phyloP scores from a whole-genome alignment of 37 sponge, comb jelly and placozoan genomes.

The Agelas oroides region DNA sequence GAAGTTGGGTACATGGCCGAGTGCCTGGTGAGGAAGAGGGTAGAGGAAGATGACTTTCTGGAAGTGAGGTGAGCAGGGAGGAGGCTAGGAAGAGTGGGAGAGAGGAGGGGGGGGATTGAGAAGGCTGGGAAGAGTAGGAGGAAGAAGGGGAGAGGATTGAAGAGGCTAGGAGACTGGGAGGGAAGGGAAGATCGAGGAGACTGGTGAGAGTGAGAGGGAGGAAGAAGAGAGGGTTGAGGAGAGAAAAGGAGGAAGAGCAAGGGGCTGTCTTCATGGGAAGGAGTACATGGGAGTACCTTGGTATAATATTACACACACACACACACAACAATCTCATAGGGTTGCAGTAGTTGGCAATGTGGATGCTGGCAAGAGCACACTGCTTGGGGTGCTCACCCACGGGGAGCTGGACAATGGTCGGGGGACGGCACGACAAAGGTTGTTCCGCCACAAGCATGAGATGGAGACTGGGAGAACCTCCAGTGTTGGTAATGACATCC shows the following conservation, averaged over 20 bases:
- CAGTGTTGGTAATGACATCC: slow-evolving; percentile 98
- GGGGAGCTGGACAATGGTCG: slow-evolving; percentile 98
- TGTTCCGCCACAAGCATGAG: slow-evolving; percentile 99
- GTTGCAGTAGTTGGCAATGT: slow-evolving; percentile 99
- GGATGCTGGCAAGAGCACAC: slow-evolving; percentile 99
- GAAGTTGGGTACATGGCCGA: slow-evolving; percentile 87
- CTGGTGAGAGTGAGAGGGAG: neutral
- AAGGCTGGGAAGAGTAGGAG: neutral
- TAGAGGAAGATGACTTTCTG: slow-evolving; percentile 93
- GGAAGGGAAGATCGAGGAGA: neutral
- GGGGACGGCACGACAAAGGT: slow-evolving; percentile 89
- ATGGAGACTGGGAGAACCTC: slow-evolving; percentile 96
- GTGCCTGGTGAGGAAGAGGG: slow-evolving; percentile 81
- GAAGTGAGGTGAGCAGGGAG: slow-evolving; percentile 85
- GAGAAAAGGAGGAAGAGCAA: too few relatives aligned
- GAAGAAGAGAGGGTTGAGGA: neutral
- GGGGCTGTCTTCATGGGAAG: too few relatives aligned
- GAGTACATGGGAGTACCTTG: too few relatives aligned
- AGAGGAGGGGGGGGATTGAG: too few relatives aligned
- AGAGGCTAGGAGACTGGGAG: neutral
- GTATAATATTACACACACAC: too few relatives aligned
- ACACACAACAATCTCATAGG: slow-evolving; percentile 30
- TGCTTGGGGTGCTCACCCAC: slow-evolving; percentile 98
- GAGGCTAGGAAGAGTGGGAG: too few relatives aligned
- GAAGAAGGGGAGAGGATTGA: slow-evolving; percentile 3